Base-by-base conservation (phyloP, 2,888 invertebrate genomes). In the Plebejus argus region DNA sequence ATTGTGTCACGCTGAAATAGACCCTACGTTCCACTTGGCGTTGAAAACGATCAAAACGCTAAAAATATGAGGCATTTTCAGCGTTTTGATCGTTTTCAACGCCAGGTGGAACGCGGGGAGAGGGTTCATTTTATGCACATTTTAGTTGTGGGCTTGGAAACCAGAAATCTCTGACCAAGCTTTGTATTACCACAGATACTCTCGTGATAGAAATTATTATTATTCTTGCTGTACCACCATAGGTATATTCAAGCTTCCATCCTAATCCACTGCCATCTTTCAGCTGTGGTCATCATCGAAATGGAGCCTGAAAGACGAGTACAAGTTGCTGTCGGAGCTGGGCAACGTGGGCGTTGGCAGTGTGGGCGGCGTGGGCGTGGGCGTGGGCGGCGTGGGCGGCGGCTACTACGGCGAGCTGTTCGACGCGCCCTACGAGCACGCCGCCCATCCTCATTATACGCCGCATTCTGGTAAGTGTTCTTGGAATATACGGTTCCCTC, bases 251-350 rank as follows among this genome's bases (percentile, higher is more conserved):
- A 18, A 53, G 2, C 20, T n/a, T 23, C 23, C 3, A 10, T 61
- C 20, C 10, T 61, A 61, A 23, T 20, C n/a, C 10, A 20, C n/a
- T 0, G 23, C 61, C 15, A 28, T 56, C 76, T 78, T 78, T 0
- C 87, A 97, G 97, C 95, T 97, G 79, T 97, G 98, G 98, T 96
- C 98, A 81, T 98, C 98, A 95, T 97, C 98, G 81, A 98, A 98
- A 94, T 98, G 98, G 98, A 97, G 97, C 90, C 96, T 98, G 87
- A 98, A 98, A 90, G 98, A 98, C 90, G 98, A 98, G 88, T 97
- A 98, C 94, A 98, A 98, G 91, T 92, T 98, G 76, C 92, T 98
- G 81, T 97, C 97, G 75, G 98, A 98, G 89, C 94, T 98, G 74
- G 97, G 97, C 15, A 66, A 66, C 18, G 66, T 66, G 2, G 76